A percentile compares a stretch with the other conserved stretches of the same genome.
Conservation (phyloP, 2,797 vertebrate genomes). For the Rhyacichthys aspro region DNA sequence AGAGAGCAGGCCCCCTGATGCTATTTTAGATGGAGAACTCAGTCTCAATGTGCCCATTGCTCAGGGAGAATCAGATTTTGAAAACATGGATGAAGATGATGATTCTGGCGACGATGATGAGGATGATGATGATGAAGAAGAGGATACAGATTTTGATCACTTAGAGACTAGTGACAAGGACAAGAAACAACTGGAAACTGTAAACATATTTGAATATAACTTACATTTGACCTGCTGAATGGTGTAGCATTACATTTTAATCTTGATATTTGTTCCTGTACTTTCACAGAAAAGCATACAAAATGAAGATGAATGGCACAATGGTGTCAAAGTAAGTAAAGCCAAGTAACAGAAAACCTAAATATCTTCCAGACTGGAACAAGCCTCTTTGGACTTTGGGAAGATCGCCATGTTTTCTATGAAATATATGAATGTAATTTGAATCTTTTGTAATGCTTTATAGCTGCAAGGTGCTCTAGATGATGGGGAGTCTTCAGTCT, state of each 20-base stretch:
- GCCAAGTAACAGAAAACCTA: neutral
- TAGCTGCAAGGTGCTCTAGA: slow-evolving; percentile 64
- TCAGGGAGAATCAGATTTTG: slow-evolving; percentile 90
- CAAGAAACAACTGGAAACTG: slow-evolving; percentile 14
- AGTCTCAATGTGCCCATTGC: slow-evolving; percentile 91
- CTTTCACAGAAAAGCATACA: slow-evolving; percentile 42
- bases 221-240: no score
- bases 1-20: slow-evolving; percentile 81
- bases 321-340: slow-evolving; percentile 55
- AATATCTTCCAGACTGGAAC: neutral
- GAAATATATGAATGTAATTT: no score
- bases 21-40: slow-evolving; percentile 83
- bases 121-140: slow-evolving; percentile 21
- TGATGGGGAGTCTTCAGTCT: slow-evolving; percentile 82
- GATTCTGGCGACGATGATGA: no score
- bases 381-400: neutral
- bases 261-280: neutral
- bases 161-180: slow-evolving; percentile 37
- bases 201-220: slow-evolving; percentile 11
- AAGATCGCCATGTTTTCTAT: no score
- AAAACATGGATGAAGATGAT: slow-evolving; percentile 80
- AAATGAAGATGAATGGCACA: neutral
- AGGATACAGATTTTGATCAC: slow-evolving; percentile 71
- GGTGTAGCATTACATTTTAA: neutral
- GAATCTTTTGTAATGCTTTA: slow-evolving; percentile 22